Evolutionary conservation across 2,797 vertebrate genomes (phyloP).

Genomic region (Caiman crocodilus): DNA sequence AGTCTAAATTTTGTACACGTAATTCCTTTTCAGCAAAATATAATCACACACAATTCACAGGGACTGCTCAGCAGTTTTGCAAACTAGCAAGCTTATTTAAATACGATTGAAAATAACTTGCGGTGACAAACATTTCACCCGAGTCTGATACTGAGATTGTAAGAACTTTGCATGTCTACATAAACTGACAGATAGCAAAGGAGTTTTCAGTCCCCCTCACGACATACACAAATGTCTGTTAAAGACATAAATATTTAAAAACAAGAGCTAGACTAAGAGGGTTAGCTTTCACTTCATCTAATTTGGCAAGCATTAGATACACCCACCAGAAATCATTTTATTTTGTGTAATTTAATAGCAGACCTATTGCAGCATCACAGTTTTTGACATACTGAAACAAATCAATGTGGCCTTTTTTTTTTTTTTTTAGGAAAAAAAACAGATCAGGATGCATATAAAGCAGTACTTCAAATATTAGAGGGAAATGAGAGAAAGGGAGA

Average conservation of each 20-base stretch:
- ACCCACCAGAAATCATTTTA: conserved; percentile 81
- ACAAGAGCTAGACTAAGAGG: conserved; percentile 83
- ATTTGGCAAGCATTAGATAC: conserved; percentile 81
- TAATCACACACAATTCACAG: background rate
- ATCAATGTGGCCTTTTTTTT: conserved; percentile 70
- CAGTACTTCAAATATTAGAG: conserved; percentile 66
- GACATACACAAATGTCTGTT: conserved; percentile 81
- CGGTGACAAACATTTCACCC: rapidly evolving
- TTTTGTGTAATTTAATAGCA: conserved; percentile 82
- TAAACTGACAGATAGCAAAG: conserved; percentile 82
- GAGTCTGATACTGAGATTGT: conserved; percentile 69
- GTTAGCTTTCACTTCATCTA: conserved; percentile 82
- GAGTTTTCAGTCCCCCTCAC: conserved; percentile 81
- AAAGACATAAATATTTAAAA: conserved; percentile 87
- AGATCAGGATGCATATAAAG: conserved; percentile 61
- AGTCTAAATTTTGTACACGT: background rate
- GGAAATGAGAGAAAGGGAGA: conserved; percentile 48
- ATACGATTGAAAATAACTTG: conserved; percentile 26
- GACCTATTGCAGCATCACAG: conserved; percentile 74
- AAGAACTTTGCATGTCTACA: conserved; percentile 71
- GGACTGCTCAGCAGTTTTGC: conserved; percentile 21
- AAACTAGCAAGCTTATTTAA: background rate
- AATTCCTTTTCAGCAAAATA: background rate
- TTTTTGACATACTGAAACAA: conserved; percentile 73
- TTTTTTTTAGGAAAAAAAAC: background rate